Evolutionary conservation across 2,113 vertebrate species (phyloP).

Genomic region (Cyanistes caeruleus): DNA sequence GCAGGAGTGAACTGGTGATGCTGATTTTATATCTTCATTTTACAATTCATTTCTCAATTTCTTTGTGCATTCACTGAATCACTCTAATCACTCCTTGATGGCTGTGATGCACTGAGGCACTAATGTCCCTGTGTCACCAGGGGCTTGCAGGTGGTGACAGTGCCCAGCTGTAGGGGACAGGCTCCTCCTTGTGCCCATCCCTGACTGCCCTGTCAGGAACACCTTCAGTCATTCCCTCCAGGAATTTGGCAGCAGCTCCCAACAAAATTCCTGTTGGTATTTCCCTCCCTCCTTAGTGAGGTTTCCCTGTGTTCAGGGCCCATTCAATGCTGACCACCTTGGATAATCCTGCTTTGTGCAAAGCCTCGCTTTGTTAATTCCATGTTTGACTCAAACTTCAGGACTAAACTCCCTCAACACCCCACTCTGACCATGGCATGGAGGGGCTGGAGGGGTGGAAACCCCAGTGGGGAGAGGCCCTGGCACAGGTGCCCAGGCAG

Average conservation of each 20-base stretch:
- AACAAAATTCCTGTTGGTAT: accelerated
- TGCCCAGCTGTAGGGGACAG: neutral
- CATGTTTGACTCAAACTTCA: neutral
- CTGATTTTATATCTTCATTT: neutral
- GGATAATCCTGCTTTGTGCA: neutral
- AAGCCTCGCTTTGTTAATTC: neutral
- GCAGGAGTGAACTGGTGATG: neutral
- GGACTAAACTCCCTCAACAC: neutral
- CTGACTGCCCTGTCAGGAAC: accelerated
- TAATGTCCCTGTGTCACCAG: accelerated
- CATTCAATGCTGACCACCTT: neutral
- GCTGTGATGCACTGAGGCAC: neutral
- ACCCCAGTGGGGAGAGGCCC: neutral
- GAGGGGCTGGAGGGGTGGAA: neutral
- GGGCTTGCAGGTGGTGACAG: neutral
- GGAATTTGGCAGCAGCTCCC: neutral
- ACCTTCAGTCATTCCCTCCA: neutral
- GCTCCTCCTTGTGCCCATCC: neutral
- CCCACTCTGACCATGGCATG: accelerated
- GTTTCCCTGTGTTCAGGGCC: neutral
- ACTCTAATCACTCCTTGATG: slow-evolving; percentile 6
- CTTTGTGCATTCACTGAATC: neutral
- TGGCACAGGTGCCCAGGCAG: neutral
- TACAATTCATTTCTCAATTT: neutral
- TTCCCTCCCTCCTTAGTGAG: neutral